These are phyloP conservation scores for Grus americana DNA, from an alignment of 2,113 vertebrate genomes.

Conservation along the genomic window DNA sequence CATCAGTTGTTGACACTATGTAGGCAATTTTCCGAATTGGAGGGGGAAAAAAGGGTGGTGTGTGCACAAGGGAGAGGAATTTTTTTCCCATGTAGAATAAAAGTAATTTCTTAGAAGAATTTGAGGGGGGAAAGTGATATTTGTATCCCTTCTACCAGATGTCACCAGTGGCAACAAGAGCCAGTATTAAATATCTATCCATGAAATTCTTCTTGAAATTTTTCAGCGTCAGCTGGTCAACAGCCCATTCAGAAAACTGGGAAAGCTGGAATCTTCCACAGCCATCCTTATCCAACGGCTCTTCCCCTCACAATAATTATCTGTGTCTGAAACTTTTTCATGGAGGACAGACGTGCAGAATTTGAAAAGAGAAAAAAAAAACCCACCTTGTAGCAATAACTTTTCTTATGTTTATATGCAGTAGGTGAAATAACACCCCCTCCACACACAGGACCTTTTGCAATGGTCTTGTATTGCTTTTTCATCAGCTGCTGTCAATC, in stretches of 20 bases:
- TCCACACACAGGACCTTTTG: not conserved
- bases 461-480: not conserved
- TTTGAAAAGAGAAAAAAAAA: not conserved
- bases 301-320: not conserved
- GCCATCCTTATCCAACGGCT: not conserved
- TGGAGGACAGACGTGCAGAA: not conserved
- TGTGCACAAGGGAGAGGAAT: not conserved
- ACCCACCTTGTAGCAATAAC: not conserved
- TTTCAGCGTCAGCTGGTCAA: constrained; percentile 47
- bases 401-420: not conserved
- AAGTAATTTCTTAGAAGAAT: not conserved
- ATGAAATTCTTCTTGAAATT: constrained; percentile 37
- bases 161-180: constrained; percentile 31
- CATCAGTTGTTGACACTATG: constrained; percentile 63
- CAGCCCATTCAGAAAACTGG: constrained; percentile 14
- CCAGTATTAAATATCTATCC: constrained; percentile 40
- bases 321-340: not conserved
- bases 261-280: not conserved
- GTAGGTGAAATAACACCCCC: not conserved
- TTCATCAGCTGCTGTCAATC: not conserved
- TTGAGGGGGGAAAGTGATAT: not conserved
- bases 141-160: constrained; percentile 44
- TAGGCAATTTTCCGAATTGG: constrained; percentile 25
- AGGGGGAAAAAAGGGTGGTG: not conserved
- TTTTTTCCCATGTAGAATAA: not conserved